A percentile compares a stretch with the other conserved stretches of the same genome.
Evolutionary conservation across 2,888 invertebrate genomes (phyloP).

Genomic region (Zaprionus lineosus): DNA sequence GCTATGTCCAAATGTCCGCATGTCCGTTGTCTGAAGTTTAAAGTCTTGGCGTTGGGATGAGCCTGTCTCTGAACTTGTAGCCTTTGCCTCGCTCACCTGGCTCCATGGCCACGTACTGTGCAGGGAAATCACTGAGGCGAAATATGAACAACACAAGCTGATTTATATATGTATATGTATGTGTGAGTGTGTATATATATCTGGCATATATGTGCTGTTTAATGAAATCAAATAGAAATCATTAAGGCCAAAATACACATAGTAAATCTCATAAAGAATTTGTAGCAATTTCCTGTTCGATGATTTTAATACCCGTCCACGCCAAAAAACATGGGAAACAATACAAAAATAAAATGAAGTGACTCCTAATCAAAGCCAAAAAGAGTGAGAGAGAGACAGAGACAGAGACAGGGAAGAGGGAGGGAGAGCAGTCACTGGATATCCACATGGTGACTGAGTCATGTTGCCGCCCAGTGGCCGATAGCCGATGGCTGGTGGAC

Average conservation of each 20-base stretch:
- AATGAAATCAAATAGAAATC: conserved; percentile 76
- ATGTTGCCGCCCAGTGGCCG: conserved; percentile 66
- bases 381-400: conserved; percentile 23
- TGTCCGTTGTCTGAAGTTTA: too few relatives aligned
- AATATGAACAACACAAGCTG: conserved; percentile 28
- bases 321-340: conserved; percentile 60
- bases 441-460: conserved; percentile 42
- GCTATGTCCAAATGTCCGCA: too few relatives aligned
- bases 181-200: neutral
- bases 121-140: conserved; percentile 30
- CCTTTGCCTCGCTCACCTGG: conserved; percentile 50
- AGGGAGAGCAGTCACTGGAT: neutral
- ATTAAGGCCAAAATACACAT: conserved; percentile 70
- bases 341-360: too few relatives aligned
- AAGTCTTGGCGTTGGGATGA: too few relatives aligned
- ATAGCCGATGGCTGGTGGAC: conserved; percentile 13
- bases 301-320: conserved; percentile 53
- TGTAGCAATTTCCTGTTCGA: conserved; percentile 79
- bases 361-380: neutral
- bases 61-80: conserved; percentile 61
- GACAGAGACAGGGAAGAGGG: too few relatives aligned
- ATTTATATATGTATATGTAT: conserved; percentile 8
- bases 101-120: conserved; percentile 71
- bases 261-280: conserved; percentile 78
- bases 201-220: conserved; percentile 7